Conservation (phyloP, 2,113 vertebrate species). For the Puffinus mauretanicus region DNA sequence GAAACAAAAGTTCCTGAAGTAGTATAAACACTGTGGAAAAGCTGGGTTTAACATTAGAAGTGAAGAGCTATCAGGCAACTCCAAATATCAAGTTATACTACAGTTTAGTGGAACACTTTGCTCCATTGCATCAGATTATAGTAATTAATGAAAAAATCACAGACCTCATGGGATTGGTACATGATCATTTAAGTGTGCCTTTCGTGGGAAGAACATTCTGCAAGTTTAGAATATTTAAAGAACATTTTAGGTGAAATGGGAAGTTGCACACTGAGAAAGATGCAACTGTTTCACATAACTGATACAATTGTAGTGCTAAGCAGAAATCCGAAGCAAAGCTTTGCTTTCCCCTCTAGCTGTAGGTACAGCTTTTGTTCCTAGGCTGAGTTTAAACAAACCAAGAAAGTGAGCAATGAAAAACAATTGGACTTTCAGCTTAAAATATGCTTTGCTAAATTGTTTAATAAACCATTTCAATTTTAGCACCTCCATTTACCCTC, state of each 20-base stretch:
- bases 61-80: neutral
- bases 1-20: neutral
- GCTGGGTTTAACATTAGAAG: neutral
- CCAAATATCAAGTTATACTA: neutral
- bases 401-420: neutral
- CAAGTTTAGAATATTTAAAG: neutral
- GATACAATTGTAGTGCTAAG: neutral
- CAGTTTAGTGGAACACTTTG: neutral
- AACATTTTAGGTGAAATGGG: neutral
- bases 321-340: neutral
- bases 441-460: neutral
- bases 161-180: neutral
- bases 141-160: neutral
- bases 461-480: neutral
- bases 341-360: neutral
- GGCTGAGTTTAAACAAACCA: neutral
- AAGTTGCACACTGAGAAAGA: neutral
- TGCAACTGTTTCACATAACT: neutral
- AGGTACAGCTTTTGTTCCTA: neutral
- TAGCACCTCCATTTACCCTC: neutral
- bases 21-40: neutral
- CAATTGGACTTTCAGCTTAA: neutral
- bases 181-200: neutral
- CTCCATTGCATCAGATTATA: rapidly evolving
- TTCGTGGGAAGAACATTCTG: neutral